phyloP scores from a whole-genome alignment of 2,797 vertebrate species.

The Urocyon cinereoargenteus region DNA sequence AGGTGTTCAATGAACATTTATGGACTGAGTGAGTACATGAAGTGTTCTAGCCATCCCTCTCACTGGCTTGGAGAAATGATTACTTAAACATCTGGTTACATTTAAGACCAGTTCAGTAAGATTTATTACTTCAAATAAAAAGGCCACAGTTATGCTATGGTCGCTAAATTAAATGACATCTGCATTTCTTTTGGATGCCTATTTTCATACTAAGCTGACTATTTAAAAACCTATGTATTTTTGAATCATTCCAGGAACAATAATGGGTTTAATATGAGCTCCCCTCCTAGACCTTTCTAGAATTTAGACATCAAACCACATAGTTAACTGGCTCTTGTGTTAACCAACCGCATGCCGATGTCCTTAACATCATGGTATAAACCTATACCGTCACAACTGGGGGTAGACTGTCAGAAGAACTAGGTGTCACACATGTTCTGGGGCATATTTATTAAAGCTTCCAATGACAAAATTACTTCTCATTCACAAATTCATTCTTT shows the following conservation, averaged over 20 bases:
- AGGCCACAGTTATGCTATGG: background rate
- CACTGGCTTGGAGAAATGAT: background rate
- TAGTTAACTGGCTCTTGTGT: background rate
- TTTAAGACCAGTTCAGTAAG: constrained; percentile 18
- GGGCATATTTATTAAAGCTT: background rate
- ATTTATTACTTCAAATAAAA: constrained; percentile 48
- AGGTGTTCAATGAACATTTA: background rate
- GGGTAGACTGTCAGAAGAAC: background rate
- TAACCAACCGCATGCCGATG: background rate
- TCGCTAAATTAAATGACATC: constrained; percentile 1
- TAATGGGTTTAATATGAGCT: background rate
- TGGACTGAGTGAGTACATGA: background rate
- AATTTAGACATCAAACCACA: constrained; percentile 33
- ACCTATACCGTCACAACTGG: background rate
- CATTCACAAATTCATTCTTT: background rate
- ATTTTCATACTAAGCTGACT: constrained; percentile 6
- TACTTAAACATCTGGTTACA: background rate
- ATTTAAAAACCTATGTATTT: background rate
- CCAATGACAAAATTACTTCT: background rate
- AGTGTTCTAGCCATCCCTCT: background rate
- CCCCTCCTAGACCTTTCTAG: background rate
- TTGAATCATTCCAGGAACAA: constrained; percentile 41
- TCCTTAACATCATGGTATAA: background rate
- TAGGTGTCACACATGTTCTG: background rate
- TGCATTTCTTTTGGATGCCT: background rate